These are phyloP conservation scores for Esox lucius DNA, from an alignment of 2,797 vertebrate species.

Conservation along the genomic window DNA sequence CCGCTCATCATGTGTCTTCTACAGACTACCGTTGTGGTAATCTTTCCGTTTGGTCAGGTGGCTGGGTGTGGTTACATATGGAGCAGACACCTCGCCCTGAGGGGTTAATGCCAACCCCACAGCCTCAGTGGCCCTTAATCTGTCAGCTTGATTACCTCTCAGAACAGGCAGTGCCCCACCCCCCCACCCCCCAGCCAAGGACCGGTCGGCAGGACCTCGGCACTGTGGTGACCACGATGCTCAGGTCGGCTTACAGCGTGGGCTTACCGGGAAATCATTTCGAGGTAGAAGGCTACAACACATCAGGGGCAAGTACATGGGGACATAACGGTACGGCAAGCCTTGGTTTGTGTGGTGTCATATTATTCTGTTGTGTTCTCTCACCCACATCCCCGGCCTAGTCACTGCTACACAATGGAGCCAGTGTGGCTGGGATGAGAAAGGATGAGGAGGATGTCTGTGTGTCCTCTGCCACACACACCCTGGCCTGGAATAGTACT, in stretches of 20 bases:
- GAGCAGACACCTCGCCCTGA: constrained; percentile 12
- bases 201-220: background rate
- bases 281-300: background rate
- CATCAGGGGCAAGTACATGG: background rate
- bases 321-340: background rate
- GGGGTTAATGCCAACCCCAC: constrained; percentile 18
- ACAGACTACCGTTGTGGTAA: background rate
- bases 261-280: background rate
- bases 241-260: constrained; percentile 7
- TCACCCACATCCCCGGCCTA: background rate
- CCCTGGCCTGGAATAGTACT: background rate
- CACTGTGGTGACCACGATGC: background rate
- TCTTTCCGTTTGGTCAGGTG: background rate
- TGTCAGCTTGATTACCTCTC: constrained; percentile 16
- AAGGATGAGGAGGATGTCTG: background rate
- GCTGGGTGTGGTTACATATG: constrained; percentile 6
- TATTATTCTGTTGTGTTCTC: background rate
- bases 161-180: background rate
- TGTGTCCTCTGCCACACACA: background rate
- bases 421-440: background rate
- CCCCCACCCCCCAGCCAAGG: background rate
- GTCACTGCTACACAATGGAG: background rate
- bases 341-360: background rate
- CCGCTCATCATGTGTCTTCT: background rate
- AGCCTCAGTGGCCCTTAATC: constrained; percentile 28